Conservation (phyloP, 1,140 invertebrate species). For the Pygmarrhopalites habei region DNA sequence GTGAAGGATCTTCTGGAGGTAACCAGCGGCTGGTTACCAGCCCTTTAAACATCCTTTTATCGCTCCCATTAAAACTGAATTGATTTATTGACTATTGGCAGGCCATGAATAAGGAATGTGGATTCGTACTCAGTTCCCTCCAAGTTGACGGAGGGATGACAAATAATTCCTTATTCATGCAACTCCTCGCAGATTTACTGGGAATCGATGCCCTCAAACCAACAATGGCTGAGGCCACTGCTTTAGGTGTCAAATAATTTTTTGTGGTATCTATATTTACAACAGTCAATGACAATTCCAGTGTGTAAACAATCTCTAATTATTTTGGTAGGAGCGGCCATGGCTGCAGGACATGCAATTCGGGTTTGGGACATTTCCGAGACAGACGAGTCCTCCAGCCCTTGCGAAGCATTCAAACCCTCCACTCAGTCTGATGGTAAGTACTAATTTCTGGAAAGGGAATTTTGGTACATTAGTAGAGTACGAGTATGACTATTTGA, state of each 20-base stretch:
- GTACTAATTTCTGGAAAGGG: background rate
- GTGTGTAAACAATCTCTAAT: no score
- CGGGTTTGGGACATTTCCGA: slow-evolving; percentile 54
- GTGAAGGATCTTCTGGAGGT: slow-evolving; percentile 74
- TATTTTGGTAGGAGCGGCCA: slow-evolving; percentile 60
- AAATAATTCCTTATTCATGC: slow-evolving; percentile 81
- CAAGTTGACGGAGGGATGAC: slow-evolving; percentile 90
- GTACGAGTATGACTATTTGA: slow-evolving; percentile 20
- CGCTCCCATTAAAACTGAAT: slow-evolving; percentile 68
- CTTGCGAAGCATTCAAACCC: slow-evolving; percentile 69
- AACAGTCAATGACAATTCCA: no score
- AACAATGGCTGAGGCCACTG: slow-evolving; percentile 74
- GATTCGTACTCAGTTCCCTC: slow-evolving; percentile 67
- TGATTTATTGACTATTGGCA: no score
- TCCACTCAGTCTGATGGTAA: background rate
- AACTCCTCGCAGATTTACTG: slow-evolving; percentile 83
- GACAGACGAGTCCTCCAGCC: slow-evolving; percentile 49
- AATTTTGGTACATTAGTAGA: slow-evolving; percentile 24
- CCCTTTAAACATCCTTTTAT: no score
- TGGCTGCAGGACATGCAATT: slow-evolving; percentile 79
- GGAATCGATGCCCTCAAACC: slow-evolving; percentile 73
- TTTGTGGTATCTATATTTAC: no score
- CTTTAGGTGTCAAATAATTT: slow-evolving; percentile 47
- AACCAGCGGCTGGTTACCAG: no score
- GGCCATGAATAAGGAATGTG: slow-evolving; percentile 60